These are phyloP conservation scores for Arion vulgaris DNA, from an alignment of 1,140 invertebrate species.

Conservation along the genomic window DNA sequence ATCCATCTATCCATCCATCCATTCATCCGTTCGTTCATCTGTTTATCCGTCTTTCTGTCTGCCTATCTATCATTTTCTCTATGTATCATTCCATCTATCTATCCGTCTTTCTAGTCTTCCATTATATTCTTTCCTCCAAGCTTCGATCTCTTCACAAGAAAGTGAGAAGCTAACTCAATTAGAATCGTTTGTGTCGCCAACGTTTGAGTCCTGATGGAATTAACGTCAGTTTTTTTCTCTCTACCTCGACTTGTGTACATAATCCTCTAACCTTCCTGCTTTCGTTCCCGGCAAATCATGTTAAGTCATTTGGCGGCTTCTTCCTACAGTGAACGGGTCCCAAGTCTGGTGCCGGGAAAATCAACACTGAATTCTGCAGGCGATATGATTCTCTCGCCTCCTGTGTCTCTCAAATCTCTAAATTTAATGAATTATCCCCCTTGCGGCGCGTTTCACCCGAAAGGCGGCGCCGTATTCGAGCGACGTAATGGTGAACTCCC, in stretches of 20 bases:
- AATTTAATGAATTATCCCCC: slow-evolving; percentile 35
- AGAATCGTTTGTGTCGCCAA: slow-evolving; percentile 25
- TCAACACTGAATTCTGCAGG: slow-evolving; percentile 13
- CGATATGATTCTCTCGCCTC: slow-evolving; percentile 16
- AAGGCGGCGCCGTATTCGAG: slow-evolving; percentile 16
- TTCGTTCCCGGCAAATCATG: neutral
- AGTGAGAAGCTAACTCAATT: slow-evolving; percentile 14
- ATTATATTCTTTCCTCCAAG: neutral
- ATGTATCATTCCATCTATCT: slow-evolving; percentile 5
- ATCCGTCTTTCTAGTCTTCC: neutral
- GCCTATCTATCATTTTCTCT: too few relatives aligned
- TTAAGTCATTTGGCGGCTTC: slow-evolving; percentile 30
- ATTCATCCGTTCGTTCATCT: too few relatives aligned
- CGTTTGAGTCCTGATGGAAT: slow-evolving; percentile 23
- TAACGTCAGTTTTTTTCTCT: slow-evolving; percentile 11
- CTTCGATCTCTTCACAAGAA: slow-evolving; percentile 12
- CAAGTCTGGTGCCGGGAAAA: slow-evolving; percentile 11
- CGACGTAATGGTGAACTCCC: slow-evolving; percentile 26
- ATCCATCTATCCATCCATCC: too few relatives aligned
- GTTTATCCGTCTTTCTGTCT: too few relatives aligned
- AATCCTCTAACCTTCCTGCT: slow-evolving; percentile 25
- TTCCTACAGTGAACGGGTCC: neutral
- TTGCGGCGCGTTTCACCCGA: slow-evolving; percentile 12
- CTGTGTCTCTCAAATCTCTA: slow-evolving; percentile 25
- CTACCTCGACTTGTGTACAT: slow-evolving; percentile 20